phyloP scores from a whole-genome alignment of 2,797 vertebrate genomes.

The Mallotus villosus region DNA sequence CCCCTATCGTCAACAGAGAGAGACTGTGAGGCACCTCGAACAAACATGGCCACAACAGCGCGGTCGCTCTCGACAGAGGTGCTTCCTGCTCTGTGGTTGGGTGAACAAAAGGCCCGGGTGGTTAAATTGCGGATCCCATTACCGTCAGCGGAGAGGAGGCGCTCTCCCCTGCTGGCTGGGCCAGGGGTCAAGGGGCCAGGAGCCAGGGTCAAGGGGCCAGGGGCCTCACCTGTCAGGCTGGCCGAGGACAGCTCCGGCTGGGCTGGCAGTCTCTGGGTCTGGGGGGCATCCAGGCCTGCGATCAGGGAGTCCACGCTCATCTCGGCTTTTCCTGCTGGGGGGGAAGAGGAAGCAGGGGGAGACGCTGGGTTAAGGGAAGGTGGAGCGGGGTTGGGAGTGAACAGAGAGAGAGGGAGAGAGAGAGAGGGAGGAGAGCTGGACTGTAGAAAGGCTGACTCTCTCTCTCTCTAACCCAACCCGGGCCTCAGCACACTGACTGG shows the following conservation, averaged over 20 bases:
- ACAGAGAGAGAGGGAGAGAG: background rate
- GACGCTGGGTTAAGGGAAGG: slow-evolving; percentile 16
- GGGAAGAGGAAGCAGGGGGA: slow-evolving; percentile 20
- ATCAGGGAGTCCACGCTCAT: slow-evolving; percentile 88
- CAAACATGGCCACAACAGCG: background rate
- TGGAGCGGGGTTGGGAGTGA: background rate
- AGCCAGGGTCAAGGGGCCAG: no score
- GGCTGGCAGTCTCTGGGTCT: slow-evolving; percentile 77
- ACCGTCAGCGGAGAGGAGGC: no score
- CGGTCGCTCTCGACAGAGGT: no score
- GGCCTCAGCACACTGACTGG: background rate
- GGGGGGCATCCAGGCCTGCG: slow-evolving; percentile 87
- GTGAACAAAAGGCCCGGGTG: no score
- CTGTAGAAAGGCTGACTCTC: no score
- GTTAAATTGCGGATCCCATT: no score
- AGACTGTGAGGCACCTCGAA: background rate
- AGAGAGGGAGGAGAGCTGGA: background rate
- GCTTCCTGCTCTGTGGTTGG: no score
- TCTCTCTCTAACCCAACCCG: no score
- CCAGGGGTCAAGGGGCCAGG: slow-evolving; percentile 12
- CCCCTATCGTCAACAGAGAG: background rate
- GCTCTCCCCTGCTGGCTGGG: no score
- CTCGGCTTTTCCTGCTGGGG: slow-evolving; percentile 71
- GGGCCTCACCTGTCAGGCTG: slow-evolving; percentile 85
- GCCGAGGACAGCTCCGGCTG: slow-evolving; percentile 81